These are phyloP conservation scores for Carcinoscorpius rotundicauda DNA, from an alignment of 1,140 invertebrate species.

Conservation along the genomic window DNA sequence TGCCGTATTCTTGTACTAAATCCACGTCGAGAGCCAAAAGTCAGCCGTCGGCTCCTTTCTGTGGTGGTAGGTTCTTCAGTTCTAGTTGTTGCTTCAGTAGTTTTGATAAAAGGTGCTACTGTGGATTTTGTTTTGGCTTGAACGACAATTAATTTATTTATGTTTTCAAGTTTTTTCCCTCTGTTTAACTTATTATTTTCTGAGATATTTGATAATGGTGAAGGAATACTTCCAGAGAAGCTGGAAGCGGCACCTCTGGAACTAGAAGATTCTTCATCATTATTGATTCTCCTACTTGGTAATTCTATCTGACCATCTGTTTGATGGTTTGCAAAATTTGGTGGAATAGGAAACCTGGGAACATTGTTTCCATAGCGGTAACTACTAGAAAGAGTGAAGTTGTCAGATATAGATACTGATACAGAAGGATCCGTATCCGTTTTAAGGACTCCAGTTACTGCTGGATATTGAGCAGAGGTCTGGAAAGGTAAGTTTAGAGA, in stretches of 20 bases:
- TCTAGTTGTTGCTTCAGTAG: constrained; percentile 5
- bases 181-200: too few relatives aligned
- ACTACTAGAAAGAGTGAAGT: background rate
- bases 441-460: background rate
- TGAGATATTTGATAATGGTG: too few relatives aligned
- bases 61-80: constrained; percentile 9
- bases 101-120: constrained; percentile 5
- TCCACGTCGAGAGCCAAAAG: constrained; percentile 3
- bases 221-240: too few relatives aligned
- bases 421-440: background rate
- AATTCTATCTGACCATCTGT: background rate
- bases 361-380: constrained; percentile 7
- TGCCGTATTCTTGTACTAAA: background rate
- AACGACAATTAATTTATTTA: constrained; percentile 7
- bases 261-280: background rate
- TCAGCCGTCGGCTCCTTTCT: constrained; percentile 5
- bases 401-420: background rate
- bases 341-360: constrained; percentile 3
- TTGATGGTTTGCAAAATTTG: background rate
- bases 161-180: too few relatives aligned
- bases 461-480: background rate
- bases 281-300: background rate
- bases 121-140: constrained; percentile 1
- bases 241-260: too few relatives aligned
- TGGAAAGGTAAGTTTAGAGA: background rate